Evolutionary conservation across 2,113 vertebrate species (phyloP).

Genomic region (Eulemur rufifrons): DNA sequence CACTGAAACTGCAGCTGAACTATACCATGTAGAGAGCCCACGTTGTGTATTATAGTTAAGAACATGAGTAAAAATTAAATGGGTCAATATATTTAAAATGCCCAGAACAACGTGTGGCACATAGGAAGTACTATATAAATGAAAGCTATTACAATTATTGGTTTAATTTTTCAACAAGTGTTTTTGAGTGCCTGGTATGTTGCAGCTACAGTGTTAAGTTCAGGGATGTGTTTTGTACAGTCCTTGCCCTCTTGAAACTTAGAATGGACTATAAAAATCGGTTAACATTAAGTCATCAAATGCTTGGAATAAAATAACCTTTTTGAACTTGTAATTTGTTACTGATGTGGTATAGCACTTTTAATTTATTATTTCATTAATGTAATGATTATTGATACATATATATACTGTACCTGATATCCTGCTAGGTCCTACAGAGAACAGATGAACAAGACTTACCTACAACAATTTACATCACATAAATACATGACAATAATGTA

Average conservation of each 20-base stretch:
- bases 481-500: background rate
- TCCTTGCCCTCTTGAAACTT: background rate
- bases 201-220: background rate
- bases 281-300: background rate
- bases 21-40: background rate
- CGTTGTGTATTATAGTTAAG: background rate
- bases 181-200: background rate
- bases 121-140: background rate
- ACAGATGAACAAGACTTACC: background rate
- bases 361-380: slow-evolving; percentile 24
- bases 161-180: background rate
- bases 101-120: background rate
- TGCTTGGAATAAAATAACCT: slow-evolving; percentile 4
- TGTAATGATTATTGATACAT: background rate
- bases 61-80: background rate
- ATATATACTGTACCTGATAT: background rate
- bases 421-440: background rate
- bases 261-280: slow-evolving; percentile 25
- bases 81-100: background rate
- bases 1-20: background rate
- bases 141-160: background rate
- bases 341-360: background rate
- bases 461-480: background rate
- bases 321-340: background rate
- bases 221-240: background rate